Percentiles rank a stretch among this genome's conserved stretches.
Conservation (phyloP, 2,888 invertebrate species). For the Smittia sp. region DNA sequence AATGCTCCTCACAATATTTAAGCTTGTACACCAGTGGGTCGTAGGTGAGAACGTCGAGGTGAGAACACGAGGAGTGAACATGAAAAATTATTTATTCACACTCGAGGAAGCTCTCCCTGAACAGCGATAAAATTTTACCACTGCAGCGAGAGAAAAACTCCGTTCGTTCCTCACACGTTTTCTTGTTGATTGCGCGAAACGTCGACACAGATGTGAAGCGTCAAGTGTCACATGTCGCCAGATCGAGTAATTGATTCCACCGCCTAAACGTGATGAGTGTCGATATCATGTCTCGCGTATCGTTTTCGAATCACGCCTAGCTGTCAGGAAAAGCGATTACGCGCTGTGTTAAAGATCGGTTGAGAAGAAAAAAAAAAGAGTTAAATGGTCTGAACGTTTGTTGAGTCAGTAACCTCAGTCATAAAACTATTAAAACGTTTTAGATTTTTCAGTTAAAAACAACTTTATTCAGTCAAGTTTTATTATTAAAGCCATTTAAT, state of each 20-base stretch:
- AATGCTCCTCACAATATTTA: not conserved
- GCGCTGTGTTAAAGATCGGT: no score
- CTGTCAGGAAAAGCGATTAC: no score
- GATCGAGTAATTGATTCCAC: not conserved
- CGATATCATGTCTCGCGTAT: no score
- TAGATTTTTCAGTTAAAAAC: no score
- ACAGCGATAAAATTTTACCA: not conserved
- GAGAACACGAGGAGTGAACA: not conserved
- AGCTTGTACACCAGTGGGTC: not conserved
- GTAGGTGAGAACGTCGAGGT: no score
- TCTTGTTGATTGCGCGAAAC: not conserved
- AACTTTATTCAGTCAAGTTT: no score
- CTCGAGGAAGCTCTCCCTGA: not conserved
- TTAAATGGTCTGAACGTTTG: no score
- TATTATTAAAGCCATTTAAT: no score
- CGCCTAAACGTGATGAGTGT: not conserved
- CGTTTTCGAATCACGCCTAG: no score
- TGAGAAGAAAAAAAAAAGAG: no score
- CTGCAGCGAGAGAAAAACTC: not conserved
- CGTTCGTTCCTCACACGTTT: not conserved
- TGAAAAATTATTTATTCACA: conserved; percentile 3
- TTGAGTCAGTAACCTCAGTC: no score
- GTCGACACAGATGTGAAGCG: not conserved
- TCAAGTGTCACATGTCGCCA: not conserved
- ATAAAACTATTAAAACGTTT: no score